These are phyloP conservation scores for Macrobrachium rosenbergii DNA, from an alignment of 1,140 invertebrate genomes.

Conservation along the genomic window DNA sequence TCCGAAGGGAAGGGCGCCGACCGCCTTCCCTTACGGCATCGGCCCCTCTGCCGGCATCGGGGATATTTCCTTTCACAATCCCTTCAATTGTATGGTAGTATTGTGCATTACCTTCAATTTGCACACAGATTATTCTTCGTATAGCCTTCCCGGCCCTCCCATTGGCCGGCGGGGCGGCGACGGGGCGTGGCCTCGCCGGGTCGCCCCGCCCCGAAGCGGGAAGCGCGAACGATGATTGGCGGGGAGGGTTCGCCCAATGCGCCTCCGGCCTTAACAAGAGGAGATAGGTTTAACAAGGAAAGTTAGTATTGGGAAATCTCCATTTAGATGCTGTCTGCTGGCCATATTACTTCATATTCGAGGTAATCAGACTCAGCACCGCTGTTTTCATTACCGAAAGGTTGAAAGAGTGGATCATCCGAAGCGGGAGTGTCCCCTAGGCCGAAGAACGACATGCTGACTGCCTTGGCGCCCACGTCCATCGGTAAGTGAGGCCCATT, in stretches of 20 bases:
- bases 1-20: too few species aligned
- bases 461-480: conserved; percentile 44
- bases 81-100: conserved; percentile 57
- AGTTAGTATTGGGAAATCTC: conserved; percentile 67
- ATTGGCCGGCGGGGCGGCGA: conserved; percentile 39
- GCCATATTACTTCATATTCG: conserved; percentile 66
- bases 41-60: background rate
- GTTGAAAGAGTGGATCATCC: conserved; percentile 43
- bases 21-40: too few species aligned
- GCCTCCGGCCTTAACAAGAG: conserved; percentile 62
- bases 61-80: background rate
- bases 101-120: conserved; percentile 59
- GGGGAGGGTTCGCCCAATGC: conserved; percentile 40
- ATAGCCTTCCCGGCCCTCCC: background rate
- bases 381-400: conserved; percentile 62
- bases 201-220: background rate
- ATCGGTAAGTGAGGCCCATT: conserved; percentile 54
- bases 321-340: conserved; percentile 66
- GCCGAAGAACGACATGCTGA: conserved; percentile 42
- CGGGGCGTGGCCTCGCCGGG: background rate
- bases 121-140: conserved; percentile 51
- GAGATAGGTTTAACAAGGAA: conserved; percentile 67
- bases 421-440: background rate
- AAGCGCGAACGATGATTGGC: conserved; percentile 28
- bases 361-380: conserved; percentile 61